Conservation (phyloP, 1,140 invertebrate genomes). For the Aphidius gifuensis region DNA sequence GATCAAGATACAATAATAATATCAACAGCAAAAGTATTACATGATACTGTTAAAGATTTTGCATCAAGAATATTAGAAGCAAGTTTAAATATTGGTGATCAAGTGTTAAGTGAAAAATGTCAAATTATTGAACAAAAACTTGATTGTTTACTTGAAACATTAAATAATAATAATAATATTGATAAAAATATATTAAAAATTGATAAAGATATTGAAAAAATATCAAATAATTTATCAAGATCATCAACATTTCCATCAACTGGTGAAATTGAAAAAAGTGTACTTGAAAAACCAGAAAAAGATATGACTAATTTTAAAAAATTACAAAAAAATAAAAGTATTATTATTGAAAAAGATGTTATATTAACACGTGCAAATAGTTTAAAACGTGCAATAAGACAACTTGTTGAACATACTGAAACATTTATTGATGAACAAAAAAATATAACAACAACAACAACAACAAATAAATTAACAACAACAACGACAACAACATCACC, state of each 20-base stretch:
- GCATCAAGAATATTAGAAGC: constrained; percentile 62
- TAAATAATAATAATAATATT: constrained; percentile 64
- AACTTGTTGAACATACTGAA: constrained; percentile 80
- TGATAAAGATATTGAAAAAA: constrained; percentile 61
- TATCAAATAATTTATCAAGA: constrained; percentile 29
- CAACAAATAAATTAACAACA: constrained; percentile 31
- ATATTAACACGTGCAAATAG: constrained; percentile 67
- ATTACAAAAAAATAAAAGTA: constrained; percentile 36
- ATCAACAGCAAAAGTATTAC: constrained; percentile 72
- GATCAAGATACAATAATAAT: constrained; percentile 75
- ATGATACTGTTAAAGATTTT: constrained; percentile 80
- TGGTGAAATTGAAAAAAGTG: constrained; percentile 59
- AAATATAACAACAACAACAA: constrained; percentile 35
- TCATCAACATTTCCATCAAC: constrained; percentile 34
- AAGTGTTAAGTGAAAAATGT: constrained; percentile 67
- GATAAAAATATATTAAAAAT: constrained; percentile 31
- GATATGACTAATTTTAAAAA: constrained; percentile 52
- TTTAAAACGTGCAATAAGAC: constrained; percentile 82
- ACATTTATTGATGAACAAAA: constrained; percentile 61
- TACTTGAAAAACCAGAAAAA: constrained; percentile 63
- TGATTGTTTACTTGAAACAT: constrained; percentile 68
- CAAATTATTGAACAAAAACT: constrained; percentile 75
- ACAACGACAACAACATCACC: too few relatives aligned
- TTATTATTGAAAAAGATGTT: constrained; percentile 37
- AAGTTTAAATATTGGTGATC: constrained; percentile 59